Base-by-base conservation (phyloP, 2,888 invertebrate genomes). In the Ferdinandea cuprea region DNA sequence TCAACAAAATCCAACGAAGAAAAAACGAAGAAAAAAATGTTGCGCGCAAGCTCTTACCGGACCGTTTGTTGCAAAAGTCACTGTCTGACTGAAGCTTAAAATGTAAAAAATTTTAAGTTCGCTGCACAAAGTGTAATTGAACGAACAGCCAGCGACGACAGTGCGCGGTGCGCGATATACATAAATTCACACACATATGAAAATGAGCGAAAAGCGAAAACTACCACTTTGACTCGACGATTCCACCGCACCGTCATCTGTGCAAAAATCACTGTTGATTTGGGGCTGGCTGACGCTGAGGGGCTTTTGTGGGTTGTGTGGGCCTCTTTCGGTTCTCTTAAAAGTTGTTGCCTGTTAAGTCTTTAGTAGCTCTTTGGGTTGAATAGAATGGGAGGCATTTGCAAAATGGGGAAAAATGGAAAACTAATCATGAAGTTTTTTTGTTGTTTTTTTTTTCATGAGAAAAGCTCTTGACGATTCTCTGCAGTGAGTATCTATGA, bases 51-150 rank as follows among this genome's bases (percentile, higher is more conserved):
- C 79, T 69, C 79, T 74, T 46, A 42, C 69, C 69, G 84, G 79
- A 84, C 84, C 74, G 84, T 84, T 84, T 84, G 79, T 84, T 84
- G 84, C 79, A 84, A 84, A 84, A 84, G 84, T 84, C 84, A 84
- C 84, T 79, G 84, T 78, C 79, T 84, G 84, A 84, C 84, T 84
- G 84, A 84, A 84, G 84, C 84, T 84, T 84, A 74, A 84, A 79
- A 79, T 79, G 69, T 74, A 74, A 79, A 78, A 83, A 52, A 68
- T 54, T 48, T 73, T 74, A 79, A 83, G 68, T 83, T 83, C 77
- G 83, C 77, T 68, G 68, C 78, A 77, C 63, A 78, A 66, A 63
- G 61, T 66, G 78, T 83, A 77, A 72, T 77, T 83, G 77, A 71
- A 66, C 32, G n/a, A 25, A 11, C 35, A 54, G 44, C 71, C 42